Base-by-base conservation (phyloP, 1,140 invertebrate species). In the Neuroterus valhalla region DNA sequence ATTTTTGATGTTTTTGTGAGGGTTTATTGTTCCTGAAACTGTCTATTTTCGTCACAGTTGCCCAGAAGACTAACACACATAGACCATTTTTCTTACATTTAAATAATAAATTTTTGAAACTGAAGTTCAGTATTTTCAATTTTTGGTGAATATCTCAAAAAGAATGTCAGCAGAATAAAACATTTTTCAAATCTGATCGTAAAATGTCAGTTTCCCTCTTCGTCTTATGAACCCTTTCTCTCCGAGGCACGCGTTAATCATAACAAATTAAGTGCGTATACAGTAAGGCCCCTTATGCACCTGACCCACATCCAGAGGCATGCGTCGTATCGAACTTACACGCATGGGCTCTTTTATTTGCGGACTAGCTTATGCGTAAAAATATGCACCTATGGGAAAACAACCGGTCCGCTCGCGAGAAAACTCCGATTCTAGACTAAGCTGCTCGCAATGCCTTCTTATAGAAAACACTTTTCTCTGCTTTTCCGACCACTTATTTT, bases 401-500 rank as follows among this genome's bases (percentile, higher is more conserved):
- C 55, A 55, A 71, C 38, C 42, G 50, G 50, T 62, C 70, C 4
- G 26, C 2, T 62, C 48, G 69, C 12, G 5, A n/a, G 26, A 26
- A n/a, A 52, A 2, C 23, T 26, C 14, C 1, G 8, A 55, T 31
- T 55, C 10, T 26, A 23, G 46, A 48, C 21, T 55, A 23, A 3
- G 52, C 23, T 21, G 52, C 17, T 70, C 21, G 66, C 68, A 52
- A 62, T 68, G 21, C 66, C 68, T 23, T 75, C 75, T 70, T 71
- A 75, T 68, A 74, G 66, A 79, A 82, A 84, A 74, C 45, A n/a
- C 78, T 72, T 85, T 86, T 85, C 80, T 81, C 81, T 79, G 66
- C 21, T 84, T 85, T 83, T 77, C 81, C 76, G 75, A 84, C 82
- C 70, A 72, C 79, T 84, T 83, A 52, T 48, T 66, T 71, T 44